These are phyloP conservation scores for Sinocyclocheilus grahami DNA, from an alignment of 2,113 vertebrate genomes.

Conservation along the genomic window DNA sequence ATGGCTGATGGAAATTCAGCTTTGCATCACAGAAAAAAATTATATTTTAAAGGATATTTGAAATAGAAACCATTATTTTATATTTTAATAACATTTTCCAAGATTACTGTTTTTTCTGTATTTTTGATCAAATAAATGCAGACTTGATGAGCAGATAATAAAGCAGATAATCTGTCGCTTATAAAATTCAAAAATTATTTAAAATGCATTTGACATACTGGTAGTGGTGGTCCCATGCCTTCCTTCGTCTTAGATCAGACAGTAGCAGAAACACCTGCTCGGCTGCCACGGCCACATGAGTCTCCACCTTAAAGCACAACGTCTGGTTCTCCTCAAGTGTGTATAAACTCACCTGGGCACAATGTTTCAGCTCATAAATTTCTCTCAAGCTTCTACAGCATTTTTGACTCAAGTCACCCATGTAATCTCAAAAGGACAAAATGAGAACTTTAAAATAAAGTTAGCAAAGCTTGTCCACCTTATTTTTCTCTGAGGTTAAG, in stretches of 20 bases:
- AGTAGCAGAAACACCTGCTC: constrained; percentile 84
- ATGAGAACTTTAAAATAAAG: background rate
- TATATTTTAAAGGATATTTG: no score
- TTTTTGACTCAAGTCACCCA: background rate
- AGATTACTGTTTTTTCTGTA: no score
- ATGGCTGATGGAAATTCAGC: no score
- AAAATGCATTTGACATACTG: constrained; percentile 73
- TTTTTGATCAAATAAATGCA: no score
- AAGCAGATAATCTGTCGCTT: background rate
- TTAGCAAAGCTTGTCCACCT: constrained; percentile 73
- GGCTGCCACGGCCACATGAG: constrained; percentile 74
- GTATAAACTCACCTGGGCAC: constrained; percentile 84
- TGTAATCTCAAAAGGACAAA: constrained; percentile 22
- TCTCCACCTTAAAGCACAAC: constrained; percentile 91
- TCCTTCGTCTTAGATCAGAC: constrained; percentile 85
- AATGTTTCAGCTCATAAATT: constrained; percentile 1
- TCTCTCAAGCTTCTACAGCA: background rate
- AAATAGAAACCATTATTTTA: no score
- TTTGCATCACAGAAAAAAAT: no score
- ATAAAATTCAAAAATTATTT: background rate
- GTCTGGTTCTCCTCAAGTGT: constrained; percentile 90
- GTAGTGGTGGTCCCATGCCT: constrained; percentile 89
- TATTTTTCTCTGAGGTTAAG: constrained; percentile 83
- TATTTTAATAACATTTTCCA: no score
- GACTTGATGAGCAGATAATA: no score